These are phyloP conservation scores for Thymelicus sylvestris DNA, from an alignment of 2,888 invertebrate genomes.

Conservation along the genomic window DNA sequence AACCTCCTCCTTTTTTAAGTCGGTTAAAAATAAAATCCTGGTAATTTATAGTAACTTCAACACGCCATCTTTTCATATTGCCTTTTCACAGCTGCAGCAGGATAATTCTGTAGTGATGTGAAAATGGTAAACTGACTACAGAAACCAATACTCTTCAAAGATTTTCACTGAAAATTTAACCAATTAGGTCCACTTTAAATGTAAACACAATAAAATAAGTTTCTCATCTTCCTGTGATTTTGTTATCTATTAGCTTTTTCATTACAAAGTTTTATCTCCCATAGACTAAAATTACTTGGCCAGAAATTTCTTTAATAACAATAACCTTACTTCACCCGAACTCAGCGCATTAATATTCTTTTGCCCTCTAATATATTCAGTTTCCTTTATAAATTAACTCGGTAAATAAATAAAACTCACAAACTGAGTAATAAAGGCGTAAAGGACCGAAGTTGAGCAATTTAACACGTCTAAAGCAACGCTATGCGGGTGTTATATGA, in stretches of 20 bases:
- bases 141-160: background rate
- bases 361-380: slow-evolving; percentile 48
- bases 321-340: slow-evolving; percentile 46
- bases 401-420: slow-evolving; percentile 47
- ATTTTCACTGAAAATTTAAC: background rate
- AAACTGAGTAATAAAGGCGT: slow-evolving; percentile 46
- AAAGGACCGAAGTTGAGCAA: slow-evolving; percentile 33
- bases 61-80: too few relatives aligned
- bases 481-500: slow-evolving; percentile 19
- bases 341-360: slow-evolving; percentile 49
- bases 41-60: too few relatives aligned
- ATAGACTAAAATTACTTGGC: slow-evolving; percentile 28
- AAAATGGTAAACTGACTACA: too few relatives aligned
- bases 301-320: slow-evolving; percentile 44
- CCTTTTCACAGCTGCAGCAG: too few relatives aligned
- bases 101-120: too few relatives aligned
- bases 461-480: slow-evolving; percentile 20
- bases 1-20: too few relatives aligned
- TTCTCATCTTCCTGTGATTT: background rate
- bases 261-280: slow-evolving; percentile 30
- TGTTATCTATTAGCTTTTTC: slow-evolving; percentile 16
- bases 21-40: too few relatives aligned
- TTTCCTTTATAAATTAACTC: slow-evolving; percentile 50
- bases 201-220: slow-evolving; percentile 2
- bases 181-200: background rate